phyloP scores from a whole-genome alignment of 2,797 vertebrate genomes.

The Urocyon cinereoargenteus region DNA sequence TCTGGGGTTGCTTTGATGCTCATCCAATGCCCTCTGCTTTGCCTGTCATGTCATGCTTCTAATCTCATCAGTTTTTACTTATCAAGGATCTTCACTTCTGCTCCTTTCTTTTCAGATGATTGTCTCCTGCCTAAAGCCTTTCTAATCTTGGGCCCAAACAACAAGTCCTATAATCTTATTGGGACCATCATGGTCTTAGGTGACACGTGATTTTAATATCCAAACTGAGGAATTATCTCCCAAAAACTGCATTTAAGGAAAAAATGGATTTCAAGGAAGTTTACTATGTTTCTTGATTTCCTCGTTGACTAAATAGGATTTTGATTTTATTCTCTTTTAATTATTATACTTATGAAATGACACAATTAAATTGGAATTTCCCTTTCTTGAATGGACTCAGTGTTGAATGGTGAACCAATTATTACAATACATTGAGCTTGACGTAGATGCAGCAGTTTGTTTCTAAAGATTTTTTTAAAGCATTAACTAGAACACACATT shows the following conservation, averaged over 20 bases:
- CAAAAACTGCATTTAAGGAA: conserved; percentile 11
- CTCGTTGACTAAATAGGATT: conserved; percentile 29
- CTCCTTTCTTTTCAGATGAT: neutral
- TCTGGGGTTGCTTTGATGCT: neutral
- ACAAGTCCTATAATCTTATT: neutral
- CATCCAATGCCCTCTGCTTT: neutral
- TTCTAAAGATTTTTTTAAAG: conserved; percentile 61
- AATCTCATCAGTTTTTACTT: neutral
- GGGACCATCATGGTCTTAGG: neutral
- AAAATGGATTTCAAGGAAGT: conserved; percentile 4
- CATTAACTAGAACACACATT: neutral
- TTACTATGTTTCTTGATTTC: conserved; percentile 20
- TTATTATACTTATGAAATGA: conserved; percentile 30
- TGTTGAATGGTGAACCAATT: neutral
- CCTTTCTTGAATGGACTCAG: neutral
- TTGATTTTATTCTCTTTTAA: conserved; percentile 59
- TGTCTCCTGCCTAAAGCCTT: neutral
- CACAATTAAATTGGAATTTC: conserved; percentile 19
- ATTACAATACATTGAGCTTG: neutral
- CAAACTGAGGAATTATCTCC: neutral
- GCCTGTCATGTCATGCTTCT: neutral
- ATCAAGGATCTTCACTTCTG: neutral
- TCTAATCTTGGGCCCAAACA: neutral
- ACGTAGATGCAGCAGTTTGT: neutral
- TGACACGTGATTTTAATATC: neutral